phyloP scores from a whole-genome alignment of 2,113 vertebrate species.

The Pimephales promelas region DNA sequence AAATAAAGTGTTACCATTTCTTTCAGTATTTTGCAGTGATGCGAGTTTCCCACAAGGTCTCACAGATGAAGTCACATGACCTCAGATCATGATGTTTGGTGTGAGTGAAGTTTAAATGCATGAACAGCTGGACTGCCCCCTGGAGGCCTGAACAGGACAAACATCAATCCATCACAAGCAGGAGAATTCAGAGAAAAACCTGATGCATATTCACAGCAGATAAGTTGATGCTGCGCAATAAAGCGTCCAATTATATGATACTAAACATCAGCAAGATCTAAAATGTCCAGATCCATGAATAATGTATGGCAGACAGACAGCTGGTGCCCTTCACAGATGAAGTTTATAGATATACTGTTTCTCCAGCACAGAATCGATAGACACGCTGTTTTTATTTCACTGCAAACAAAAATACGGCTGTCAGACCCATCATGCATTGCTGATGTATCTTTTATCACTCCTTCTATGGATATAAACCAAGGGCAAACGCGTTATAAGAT shows the following conservation, averaged over 20 bases:
- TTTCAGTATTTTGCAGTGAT: not conserved
- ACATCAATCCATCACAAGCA: not conserved
- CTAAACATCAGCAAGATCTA: not conserved
- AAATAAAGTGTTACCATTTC: too few species aligned
- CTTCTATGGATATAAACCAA: conserved; percentile 50
- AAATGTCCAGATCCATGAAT: conserved; percentile 31
- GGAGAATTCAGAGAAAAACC: not conserved
- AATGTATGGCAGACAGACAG: conserved; percentile 15
- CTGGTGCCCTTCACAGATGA: conserved; percentile 28
- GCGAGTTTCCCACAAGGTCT: not conserved
- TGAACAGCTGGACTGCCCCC: conserved; percentile 72
- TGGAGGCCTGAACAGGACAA: conserved; percentile 58
- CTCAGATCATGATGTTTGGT: not conserved
- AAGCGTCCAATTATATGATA: conserved; percentile 4
- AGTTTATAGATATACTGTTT: conserved; percentile 33
- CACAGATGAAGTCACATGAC: not conserved
- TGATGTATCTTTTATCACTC: conserved; percentile 48
- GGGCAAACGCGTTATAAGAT: conserved; percentile 65
- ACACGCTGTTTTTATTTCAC: conserved; percentile 24
- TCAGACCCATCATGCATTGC: conserved; percentile 27
- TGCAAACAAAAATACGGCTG: conserved; percentile 28
- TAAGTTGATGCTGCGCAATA: not conserved
- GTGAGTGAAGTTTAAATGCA: not conserved
- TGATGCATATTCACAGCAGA: conserved; percentile 5
- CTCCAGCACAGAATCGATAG: not conserved